A percentile compares a stretch with the other conserved stretches of the same genome.
These are phyloP conservation scores for Plutella xylostella DNA, from an alignment of 2,888 invertebrate species.

Conservation along the genomic window DNA sequence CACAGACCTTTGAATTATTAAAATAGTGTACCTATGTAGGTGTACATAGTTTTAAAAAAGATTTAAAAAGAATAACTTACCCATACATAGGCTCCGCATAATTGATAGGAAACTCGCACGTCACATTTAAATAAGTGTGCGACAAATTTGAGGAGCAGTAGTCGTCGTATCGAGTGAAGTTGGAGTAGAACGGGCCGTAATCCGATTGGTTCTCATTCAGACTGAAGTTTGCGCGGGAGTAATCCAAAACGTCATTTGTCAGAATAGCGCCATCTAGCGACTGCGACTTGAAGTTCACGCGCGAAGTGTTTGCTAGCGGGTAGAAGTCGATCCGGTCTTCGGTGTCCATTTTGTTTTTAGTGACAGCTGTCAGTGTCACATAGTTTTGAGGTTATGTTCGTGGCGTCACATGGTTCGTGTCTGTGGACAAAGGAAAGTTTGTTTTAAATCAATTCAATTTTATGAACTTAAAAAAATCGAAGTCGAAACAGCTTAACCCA, in stretches of 20 bases:
- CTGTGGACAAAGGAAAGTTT: no score
- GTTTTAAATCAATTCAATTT: no score
- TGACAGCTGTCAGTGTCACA: no score
- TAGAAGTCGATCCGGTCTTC: no score
- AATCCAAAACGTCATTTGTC: constrained; percentile 18
- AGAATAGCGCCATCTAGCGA: constrained; percentile 14
- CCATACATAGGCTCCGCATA: constrained; percentile 81
- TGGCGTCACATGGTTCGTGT: no score
- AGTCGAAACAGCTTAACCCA: no score
- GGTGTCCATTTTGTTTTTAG: no score
- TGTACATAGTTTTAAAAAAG: neutral
- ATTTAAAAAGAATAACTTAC: constrained; percentile 26
- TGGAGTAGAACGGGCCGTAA: constrained; percentile 39
- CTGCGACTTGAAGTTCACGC: constrained; percentile 21
- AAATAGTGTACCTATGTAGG: no score
- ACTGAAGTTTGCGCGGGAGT: constrained; percentile 27
- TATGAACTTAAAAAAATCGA: no score
- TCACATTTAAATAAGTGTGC: constrained; percentile 71
- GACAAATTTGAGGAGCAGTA: constrained; percentile 52
- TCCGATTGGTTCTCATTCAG: constrained; percentile 37
- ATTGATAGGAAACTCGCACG: constrained; percentile 73
- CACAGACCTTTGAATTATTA: neutral
- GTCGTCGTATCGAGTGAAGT: constrained; percentile 49
- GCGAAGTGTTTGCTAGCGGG: no score
- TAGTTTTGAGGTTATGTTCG: no score